A percentile compares a stretch with the other conserved stretches of the same genome.
phyloP scores from a whole-genome alignment of 2,888 invertebrate genomes.

The Prosopocoilus inquinatus region DNA sequence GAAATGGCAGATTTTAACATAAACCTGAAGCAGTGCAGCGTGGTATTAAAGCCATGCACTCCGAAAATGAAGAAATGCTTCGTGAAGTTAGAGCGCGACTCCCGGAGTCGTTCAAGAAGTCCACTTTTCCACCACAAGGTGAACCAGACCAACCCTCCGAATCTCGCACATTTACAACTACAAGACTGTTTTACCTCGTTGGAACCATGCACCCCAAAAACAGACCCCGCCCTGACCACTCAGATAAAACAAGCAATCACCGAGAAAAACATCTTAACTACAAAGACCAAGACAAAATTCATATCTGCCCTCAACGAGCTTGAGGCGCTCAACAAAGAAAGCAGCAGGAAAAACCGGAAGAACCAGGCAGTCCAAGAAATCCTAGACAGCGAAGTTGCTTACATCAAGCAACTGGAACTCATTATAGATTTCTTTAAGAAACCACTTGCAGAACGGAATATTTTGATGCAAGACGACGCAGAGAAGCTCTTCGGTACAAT shows the following conservation, averaged over 20 bases:
- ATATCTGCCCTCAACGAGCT: slow-evolving; percentile 58
- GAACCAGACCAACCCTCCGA: no score
- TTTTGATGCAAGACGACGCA: slow-evolving; percentile 54
- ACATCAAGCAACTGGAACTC: slow-evolving; percentile 64
- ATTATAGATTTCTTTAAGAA: slow-evolving; percentile 64
- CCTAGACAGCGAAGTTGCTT: slow-evolving; percentile 67
- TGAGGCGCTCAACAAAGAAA: slow-evolving; percentile 34
- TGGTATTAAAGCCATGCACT: slow-evolving; percentile 11
- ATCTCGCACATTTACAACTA: no score
- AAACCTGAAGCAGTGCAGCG: slow-evolving; percentile 8
- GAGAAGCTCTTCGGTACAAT: slow-evolving; percentile 63
- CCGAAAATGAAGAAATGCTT: slow-evolving; percentile 12
- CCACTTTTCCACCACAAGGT: no score
- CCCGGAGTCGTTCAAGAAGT: no score
- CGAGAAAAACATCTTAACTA: slow-evolving; percentile 62
- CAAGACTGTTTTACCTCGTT: background rate
- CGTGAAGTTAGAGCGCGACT: slow-evolving; percentile 5
- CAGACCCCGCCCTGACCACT: slow-evolving; percentile 54
- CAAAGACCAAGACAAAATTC: slow-evolving; percentile 60
- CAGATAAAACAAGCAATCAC: slow-evolving; percentile 61
- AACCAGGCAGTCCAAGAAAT: slow-evolving; percentile 65
- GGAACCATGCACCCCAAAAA: slow-evolving; percentile 57
- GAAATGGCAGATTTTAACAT: background rate
- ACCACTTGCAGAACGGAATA: slow-evolving; percentile 54
- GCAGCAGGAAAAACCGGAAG: slow-evolving; percentile 43